phyloP scores from a whole-genome alignment of 2,113 vertebrate genomes.

The Balaeniceps rex region DNA sequence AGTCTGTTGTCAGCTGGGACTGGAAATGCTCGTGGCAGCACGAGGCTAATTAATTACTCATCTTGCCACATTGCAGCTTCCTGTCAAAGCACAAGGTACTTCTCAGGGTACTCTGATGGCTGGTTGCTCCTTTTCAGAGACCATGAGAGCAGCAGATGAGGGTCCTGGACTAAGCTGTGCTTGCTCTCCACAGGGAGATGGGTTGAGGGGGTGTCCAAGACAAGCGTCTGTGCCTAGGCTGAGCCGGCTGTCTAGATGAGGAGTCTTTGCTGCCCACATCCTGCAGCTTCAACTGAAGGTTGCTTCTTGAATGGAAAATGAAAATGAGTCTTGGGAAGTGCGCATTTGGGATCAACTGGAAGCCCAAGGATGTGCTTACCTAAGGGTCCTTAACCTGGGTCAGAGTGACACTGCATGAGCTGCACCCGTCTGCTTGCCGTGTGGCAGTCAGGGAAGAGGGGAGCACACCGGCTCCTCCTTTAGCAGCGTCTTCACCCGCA shows the following conservation, averaged over 20 bases:
- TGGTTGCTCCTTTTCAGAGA: neutral
- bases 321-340: neutral
- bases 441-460: fast-evolving
- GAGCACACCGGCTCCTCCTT: neutral
- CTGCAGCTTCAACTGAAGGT: neutral
- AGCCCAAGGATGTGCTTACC: neutral
- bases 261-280: neutral
- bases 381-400: neutral
- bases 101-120: neutral
- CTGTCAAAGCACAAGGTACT: constrained; percentile 7
- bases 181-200: neutral
- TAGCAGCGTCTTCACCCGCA: neutral
- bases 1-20: constrained; percentile 51
- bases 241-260: fast-evolving
- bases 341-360: neutral
- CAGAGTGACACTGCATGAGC: neutral
- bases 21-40: constrained; percentile 56
- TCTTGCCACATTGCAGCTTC: constrained; percentile 40
- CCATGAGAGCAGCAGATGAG: neutral
- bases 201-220: neutral
- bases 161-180: neutral
- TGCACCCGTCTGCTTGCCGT: neutral
- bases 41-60: constrained; percentile 69
- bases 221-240: neutral
- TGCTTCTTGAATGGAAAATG: neutral